Conservation (phyloP, 2,113 vertebrate species). For the Takifugu bimaculatus region DNA sequence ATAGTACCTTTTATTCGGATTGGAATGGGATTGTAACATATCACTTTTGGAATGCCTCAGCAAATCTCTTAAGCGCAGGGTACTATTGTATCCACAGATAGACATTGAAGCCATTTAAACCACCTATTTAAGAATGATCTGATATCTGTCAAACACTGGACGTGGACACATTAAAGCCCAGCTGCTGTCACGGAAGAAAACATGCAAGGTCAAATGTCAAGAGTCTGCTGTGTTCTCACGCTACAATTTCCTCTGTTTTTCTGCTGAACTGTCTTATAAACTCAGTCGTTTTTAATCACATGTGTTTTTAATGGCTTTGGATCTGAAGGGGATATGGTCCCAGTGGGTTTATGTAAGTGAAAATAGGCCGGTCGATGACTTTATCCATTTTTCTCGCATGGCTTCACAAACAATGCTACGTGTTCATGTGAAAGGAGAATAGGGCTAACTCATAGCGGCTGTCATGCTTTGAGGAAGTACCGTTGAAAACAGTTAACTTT, state of each 20-base stretch:
- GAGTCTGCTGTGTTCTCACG: constrained; percentile 15
- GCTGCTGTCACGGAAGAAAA: constrained; percentile 16
- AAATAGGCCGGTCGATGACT: too few relatives aligned
- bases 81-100: too few relatives aligned
- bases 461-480: not conserved
- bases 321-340: too few relatives aligned
- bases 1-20: too few relatives aligned
- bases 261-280: not conserved
- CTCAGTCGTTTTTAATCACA: not conserved
- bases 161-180: not conserved
- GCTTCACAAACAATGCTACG: too few relatives aligned
- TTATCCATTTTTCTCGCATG: too few relatives aligned
- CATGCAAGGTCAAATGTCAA: constrained; percentile 33
- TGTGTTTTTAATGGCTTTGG: not conserved
- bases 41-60: too few relatives aligned
- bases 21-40: too few relatives aligned
- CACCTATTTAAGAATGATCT: not conserved
- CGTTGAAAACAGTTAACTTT: not conserved
- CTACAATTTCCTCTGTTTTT: constrained; percentile 22
- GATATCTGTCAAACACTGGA: not conserved
- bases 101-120: too few relatives aligned
- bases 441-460: not conserved
- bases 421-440: too few relatives aligned
- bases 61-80: too few relatives aligned
- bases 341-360: too few relatives aligned